A percentile compares a stretch with the other conserved stretches of the same genome.
Conservation (phyloP, 1,140 invertebrate species). For the Thrips palmi region DNA sequence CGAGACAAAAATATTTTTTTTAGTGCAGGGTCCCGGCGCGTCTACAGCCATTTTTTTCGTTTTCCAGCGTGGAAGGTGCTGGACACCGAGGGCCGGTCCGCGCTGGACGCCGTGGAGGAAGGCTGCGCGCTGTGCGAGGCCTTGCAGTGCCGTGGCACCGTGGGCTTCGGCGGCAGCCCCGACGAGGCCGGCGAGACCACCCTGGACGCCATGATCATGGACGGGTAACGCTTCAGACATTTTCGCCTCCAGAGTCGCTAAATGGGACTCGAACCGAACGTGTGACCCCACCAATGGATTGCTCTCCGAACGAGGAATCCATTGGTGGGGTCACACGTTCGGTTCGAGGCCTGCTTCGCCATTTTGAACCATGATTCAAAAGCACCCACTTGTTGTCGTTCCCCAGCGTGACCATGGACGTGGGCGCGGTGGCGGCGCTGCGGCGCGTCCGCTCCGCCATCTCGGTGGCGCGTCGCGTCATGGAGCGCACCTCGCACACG, state of each 20-base stretch:
- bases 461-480: constrained; percentile 72
- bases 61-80: constrained; percentile 66
- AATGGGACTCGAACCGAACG: no score
- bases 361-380: no score
- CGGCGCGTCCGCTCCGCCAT: constrained; percentile 74
- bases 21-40: no score
- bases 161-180: constrained; percentile 89
- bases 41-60: no score
- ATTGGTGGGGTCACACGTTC: no score
- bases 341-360: no score
- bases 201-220: constrained; percentile 96
- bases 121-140: constrained; percentile 73
- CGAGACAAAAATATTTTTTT: no score
- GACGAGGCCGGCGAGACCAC: constrained; percentile 95
- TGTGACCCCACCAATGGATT: no score
- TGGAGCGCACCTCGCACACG: constrained; percentile 83
- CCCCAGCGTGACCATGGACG: constrained; percentile 61
- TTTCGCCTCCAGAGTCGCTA: no score
- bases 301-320: no score
- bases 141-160: constrained; percentile 74
- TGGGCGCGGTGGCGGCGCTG: constrained; percentile 80
- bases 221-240: constrained; percentile 46
- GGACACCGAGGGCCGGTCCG: constrained; percentile 28
- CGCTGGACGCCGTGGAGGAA: constrained; percentile 71
- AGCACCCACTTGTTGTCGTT: constrained; percentile 4